Base-by-base conservation (phyloP, 92 coral and sea anemone species). In the Epizoanthus illoricatus region DNA sequence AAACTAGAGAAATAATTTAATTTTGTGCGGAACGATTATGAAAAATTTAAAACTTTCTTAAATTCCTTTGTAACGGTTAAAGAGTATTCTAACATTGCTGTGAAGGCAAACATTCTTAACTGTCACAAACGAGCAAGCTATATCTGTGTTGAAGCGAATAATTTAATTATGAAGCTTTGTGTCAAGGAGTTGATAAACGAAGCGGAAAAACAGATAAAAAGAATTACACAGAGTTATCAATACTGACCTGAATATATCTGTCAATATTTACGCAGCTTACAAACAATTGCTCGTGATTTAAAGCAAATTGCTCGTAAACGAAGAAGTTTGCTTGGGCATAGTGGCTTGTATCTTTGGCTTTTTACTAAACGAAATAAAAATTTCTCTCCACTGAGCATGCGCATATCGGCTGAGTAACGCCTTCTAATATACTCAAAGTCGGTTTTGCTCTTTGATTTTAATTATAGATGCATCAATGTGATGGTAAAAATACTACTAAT, bases 151-250 rank as follows among this genome's bases (percentile, higher is more conserved):
- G 42, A 20, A 33, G 17, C 13, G 20, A 19, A 4, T 62, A 58
- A 24, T 66, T 62, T 75, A 42, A 78, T 78, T 78, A 63, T 45
- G 21, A 63, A 61, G 64, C 60, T 75, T 75, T 75, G 81, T 75
- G 81, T 58, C 28, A 17, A 63, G 65, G 28, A 63, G 49, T 36
- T 63, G 49, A 63, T 41, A 18, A 7, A 9, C 43, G 61, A 21
- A 62, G 82, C 82, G 82, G 82, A 78, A 76, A 76, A 78, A 60
- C 42, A 13, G 81, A 78, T 78, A 78, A 62, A n/a, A 2, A 12
- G 45, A 43, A 63, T 49, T 8, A 49, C 4, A 42, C 21, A 42
- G 10, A 49, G 52, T 78, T 42, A 40, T 63, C 60, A 61, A 28
- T 36, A 78, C 82, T 63, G 71, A 78, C 71, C 82, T 78, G 82